Evolutionary conservation across 2,113 vertebrate species (phyloP).

Genomic region (Ptilonorhynchus violaceus): DNA sequence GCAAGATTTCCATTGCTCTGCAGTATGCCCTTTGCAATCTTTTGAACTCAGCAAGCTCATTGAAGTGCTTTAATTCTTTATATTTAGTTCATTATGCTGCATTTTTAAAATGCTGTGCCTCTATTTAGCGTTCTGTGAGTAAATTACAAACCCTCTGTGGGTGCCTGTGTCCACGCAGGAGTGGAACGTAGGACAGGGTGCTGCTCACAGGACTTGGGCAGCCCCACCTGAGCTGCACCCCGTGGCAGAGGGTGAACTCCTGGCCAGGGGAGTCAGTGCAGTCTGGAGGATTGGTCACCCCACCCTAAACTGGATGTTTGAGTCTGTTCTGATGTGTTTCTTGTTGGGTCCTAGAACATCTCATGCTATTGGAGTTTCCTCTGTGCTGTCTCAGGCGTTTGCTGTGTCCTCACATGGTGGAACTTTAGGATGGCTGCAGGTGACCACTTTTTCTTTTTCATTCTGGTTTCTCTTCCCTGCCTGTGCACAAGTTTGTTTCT

Average conservation of each 20-base stretch:
- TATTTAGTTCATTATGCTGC: background rate
- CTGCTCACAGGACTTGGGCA: background rate
- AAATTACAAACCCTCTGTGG: background rate
- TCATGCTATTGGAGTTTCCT: accelerated
- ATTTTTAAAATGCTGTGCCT: background rate
- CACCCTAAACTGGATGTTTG: background rate
- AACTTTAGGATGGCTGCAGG: background rate
- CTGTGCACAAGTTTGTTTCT: background rate
- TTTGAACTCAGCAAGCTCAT: background rate
- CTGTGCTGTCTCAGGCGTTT: background rate
- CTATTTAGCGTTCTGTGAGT: background rate
- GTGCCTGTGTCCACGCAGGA: background rate
- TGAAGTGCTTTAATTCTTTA: background rate
- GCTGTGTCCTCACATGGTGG: background rate
- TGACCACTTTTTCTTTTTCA: background rate
- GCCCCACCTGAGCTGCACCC: background rate
- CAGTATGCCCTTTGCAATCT: background rate
- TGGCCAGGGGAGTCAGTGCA: too few relatives aligned
- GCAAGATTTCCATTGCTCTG: background rate
- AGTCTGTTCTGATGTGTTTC: background rate
- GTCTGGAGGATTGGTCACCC: background rate
- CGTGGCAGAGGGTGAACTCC: background rate
- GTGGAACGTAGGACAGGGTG: background rate
- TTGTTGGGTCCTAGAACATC: accelerated
- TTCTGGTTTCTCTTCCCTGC: background rate